phyloP scores from a whole-genome alignment of 2,888 invertebrate genomes.

The Drosophila mettleri region DNA sequence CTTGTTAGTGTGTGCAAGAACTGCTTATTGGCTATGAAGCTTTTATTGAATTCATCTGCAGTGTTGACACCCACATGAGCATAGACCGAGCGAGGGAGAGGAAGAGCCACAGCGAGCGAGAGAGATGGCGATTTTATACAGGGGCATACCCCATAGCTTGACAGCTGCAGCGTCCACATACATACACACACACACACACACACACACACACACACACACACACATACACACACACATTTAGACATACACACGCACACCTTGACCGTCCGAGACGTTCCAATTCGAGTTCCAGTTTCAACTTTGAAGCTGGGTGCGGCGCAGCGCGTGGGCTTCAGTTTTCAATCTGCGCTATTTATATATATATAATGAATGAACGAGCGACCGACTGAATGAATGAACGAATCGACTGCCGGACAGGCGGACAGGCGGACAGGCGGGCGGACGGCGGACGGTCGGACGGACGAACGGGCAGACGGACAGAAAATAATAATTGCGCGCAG shows the following conservation, averaged over 20 bases:
- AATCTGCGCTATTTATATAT: constrained; percentile 72
- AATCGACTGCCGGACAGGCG: constrained; percentile 5
- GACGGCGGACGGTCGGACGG: constrained; percentile 23
- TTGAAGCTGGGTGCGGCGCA: constrained; percentile 28
- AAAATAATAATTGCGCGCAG: constrained; percentile 80
- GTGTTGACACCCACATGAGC: constrained; percentile 60
- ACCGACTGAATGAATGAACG: constrained; percentile 53
- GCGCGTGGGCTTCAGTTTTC: constrained; percentile 73
- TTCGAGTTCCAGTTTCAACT: constrained; percentile 13
- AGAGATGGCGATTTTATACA: background rate
- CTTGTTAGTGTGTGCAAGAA: constrained; percentile 14
- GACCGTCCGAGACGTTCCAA: constrained; percentile 7
- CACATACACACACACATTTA: constrained; percentile 2
- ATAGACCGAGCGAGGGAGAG: background rate
- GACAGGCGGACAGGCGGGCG: constrained; percentile 20
- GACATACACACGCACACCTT: constrained; percentile 12
- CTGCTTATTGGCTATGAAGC: constrained; percentile 73
- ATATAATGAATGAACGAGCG: constrained; percentile 50
- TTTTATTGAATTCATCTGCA: constrained; percentile 73
- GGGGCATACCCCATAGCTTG: constrained; percentile 20
- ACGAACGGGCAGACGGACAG: constrained; percentile 21
- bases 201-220: constrained; percentile 11
- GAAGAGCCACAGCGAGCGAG: background rate
- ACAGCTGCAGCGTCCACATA: constrained; percentile 7
- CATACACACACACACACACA: constrained; percentile 2